These are phyloP conservation scores for Mimachlamys varia DNA, from an alignment of 2,888 invertebrate genomes.

Conservation along the genomic window DNA sequence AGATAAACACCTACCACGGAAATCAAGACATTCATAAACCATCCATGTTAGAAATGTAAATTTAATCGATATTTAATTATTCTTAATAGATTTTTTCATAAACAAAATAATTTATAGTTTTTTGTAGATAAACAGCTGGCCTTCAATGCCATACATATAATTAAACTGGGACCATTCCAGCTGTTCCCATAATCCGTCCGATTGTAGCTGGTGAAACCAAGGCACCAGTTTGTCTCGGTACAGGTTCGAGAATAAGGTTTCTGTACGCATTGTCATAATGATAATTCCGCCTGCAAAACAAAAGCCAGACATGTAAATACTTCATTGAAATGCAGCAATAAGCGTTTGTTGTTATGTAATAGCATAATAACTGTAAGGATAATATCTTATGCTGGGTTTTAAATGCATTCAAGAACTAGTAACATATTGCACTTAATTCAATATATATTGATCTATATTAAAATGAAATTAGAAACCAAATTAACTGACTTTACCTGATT, in stretches of 20 bases:
- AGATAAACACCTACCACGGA: too few relatives aligned
- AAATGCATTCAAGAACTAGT: too few relatives aligned
- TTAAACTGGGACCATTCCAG: neutral
- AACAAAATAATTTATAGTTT: neutral
- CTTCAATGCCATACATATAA: neutral
- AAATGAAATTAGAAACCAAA: too few relatives aligned
- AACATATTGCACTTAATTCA: too few relatives aligned
- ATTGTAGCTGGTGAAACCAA: neutral
- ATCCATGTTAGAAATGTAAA: too few relatives aligned
- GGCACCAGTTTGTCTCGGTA: neutral
- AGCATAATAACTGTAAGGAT: too few relatives aligned
- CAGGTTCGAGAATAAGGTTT: neutral
- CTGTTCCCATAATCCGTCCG: neutral
- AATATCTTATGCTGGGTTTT: too few relatives aligned
- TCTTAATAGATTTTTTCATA: too few relatives aligned
- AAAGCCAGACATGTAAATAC: neutral
- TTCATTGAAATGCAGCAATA: neutral
- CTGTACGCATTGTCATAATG: neutral
- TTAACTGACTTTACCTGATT: neutral
- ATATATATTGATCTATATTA: too few relatives aligned
- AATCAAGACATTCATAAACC: too few relatives aligned
- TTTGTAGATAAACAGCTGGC: neutral
- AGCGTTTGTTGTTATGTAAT: too few relatives aligned
- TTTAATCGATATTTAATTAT: too few relatives aligned
- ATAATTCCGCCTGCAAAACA: neutral